These are phyloP conservation scores for Laupala kohalensis DNA, from an alignment of 1,140 invertebrate genomes.

Conservation along the genomic window DNA sequence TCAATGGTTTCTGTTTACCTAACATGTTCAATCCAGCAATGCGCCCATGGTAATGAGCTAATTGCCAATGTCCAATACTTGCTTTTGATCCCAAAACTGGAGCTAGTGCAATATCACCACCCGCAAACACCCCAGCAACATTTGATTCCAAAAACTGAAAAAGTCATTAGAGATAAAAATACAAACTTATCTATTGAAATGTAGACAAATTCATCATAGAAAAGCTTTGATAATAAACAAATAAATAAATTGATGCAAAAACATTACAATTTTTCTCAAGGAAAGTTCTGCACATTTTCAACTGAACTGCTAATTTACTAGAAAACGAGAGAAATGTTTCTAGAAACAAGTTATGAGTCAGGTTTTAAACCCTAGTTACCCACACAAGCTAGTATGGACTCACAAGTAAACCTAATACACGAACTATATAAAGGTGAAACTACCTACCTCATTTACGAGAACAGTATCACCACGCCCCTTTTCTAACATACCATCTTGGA, in stretches of 20 bases:
- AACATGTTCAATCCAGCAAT: conserved; percentile 77
- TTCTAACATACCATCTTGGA: conserved; percentile 53
- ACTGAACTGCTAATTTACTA: too few relatives aligned
- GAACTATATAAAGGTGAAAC: too few relatives aligned
- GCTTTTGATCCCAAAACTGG: conserved; percentile 59
- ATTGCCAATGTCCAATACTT: conserved; percentile 74
- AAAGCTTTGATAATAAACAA: neutral
- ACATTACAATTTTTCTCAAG: neutral
- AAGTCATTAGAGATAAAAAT: neutral
- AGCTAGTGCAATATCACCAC: conserved; percentile 84
- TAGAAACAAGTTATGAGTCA: too few relatives aligned
- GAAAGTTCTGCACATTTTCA: neutral
- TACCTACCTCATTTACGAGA: conserved; percentile 44
- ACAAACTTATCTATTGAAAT: neutral
- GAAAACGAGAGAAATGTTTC: too few relatives aligned
- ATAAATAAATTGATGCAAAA: too few relatives aligned
- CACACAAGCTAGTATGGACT: too few relatives aligned
- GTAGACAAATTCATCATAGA: neutral
- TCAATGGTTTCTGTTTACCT: conserved; percentile 35
- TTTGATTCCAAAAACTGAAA: conserved; percentile 64
- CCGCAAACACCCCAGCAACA: conserved; percentile 63
- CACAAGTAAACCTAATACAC: too few relatives aligned
- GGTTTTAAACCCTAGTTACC: too few relatives aligned
- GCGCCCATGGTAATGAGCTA: conserved; percentile 79
- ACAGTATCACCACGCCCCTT: conserved; percentile 57